Conservation (phyloP, 2,113 vertebrate genomes). For the Centropus bengalensis region DNA sequence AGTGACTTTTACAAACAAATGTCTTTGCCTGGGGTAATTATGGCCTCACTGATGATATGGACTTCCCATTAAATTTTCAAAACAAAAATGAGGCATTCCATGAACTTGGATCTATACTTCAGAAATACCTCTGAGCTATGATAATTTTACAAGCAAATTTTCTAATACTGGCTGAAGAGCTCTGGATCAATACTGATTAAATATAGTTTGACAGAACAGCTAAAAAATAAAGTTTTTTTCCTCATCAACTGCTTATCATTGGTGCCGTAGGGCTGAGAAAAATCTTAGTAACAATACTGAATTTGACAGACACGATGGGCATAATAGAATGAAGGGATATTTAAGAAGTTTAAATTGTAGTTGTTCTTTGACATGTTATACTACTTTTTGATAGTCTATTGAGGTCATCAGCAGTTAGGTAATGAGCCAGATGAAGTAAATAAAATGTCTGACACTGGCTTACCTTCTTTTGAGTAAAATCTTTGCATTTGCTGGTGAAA, state of each 20-base stretch:
- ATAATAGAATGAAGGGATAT: neutral
- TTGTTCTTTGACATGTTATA: neutral
- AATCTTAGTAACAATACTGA: neutral
- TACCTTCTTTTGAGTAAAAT: neutral
- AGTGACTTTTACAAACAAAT: neutral
- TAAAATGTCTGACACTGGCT: neutral
- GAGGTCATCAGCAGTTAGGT: neutral
- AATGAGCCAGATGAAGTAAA: neutral
- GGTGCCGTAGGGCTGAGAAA: neutral
- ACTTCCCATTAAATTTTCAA: neutral
- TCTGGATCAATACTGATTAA: neutral
- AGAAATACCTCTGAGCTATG: neutral
- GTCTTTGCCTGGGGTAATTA: neutral
- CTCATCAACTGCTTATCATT: neutral
- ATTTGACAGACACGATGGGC: neutral
- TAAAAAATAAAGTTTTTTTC: neutral
- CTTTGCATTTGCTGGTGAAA: neutral
- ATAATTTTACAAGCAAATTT: neutral
- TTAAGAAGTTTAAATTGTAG: neutral
- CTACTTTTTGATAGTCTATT: neutral
- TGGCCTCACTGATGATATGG: neutral
- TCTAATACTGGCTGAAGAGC: neutral
- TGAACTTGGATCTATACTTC: neutral
- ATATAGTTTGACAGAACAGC: neutral
- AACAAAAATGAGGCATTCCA: neutral